These are phyloP conservation scores for Aphidius gifuensis DNA, from an alignment of 1,140 invertebrate species.

Conservation along the genomic window DNA sequence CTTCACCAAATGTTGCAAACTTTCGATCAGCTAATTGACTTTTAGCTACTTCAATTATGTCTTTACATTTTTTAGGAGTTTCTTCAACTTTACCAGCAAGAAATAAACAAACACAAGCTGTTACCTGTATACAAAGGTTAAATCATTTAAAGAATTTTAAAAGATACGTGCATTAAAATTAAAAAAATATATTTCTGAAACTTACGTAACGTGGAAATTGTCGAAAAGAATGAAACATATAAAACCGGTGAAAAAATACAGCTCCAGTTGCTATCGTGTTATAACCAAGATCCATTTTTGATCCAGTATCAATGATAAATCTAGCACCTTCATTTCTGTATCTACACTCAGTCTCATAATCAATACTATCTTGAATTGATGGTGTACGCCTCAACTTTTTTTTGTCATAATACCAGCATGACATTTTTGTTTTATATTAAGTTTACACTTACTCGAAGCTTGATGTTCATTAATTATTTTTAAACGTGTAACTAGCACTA, in stretches of 20 bases:
- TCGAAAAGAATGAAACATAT: constrained; percentile 97
- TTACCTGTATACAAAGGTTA: constrained; percentile 63
- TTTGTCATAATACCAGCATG: constrained; percentile 95
- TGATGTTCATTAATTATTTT: too few species aligned
- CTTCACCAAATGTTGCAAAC: constrained; percentile 86
- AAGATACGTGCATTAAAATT: too few species aligned
- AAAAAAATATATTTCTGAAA: constrained; percentile 23
- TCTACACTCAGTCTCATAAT: constrained; percentile 77
- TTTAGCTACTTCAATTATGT: constrained; percentile 90
- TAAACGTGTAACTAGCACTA: too few species aligned
- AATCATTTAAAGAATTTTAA: constrained; percentile 10
- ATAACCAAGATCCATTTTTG: constrained; percentile 90
- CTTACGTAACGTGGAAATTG: constrained; percentile 91
- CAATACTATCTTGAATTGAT: constrained; percentile 81
- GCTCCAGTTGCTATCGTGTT: constrained; percentile 96
- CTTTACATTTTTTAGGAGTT: constrained; percentile 98
- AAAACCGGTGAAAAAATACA: constrained; percentile 97
- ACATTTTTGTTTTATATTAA: constrained; percentile 60
- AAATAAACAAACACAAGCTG: constrained; percentile 94
- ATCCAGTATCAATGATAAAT: constrained; percentile 90
- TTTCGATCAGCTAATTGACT: constrained; percentile 76
- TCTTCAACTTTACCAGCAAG: constrained; percentile 99
- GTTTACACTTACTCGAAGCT: too few species aligned
- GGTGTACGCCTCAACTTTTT: constrained; percentile 85
- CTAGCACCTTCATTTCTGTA: constrained; percentile 77